phyloP scores from a whole-genome alignment of 1,140 invertebrate species.

The Hesperophylax magnus region DNA sequence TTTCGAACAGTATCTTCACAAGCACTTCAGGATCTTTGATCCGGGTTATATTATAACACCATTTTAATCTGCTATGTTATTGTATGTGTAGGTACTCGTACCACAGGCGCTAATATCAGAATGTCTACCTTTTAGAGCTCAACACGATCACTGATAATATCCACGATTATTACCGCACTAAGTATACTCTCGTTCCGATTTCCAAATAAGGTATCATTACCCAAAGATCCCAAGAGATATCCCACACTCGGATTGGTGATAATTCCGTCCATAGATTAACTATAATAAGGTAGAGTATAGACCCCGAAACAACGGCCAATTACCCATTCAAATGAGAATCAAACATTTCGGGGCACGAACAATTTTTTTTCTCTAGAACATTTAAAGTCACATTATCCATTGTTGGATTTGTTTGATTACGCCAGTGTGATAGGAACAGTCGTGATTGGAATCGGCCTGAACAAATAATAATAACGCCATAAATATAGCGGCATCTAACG shows the following conservation, averaged over 20 bases:
- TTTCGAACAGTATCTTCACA: no score
- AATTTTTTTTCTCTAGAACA: constrained; percentile 7
- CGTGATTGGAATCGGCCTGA: constrained; percentile 33
- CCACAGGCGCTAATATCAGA: no score
- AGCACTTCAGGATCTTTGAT: no score
- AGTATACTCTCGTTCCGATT: constrained; percentile 15
- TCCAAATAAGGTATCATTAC: constrained; percentile 32
- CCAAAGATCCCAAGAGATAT: constrained; percentile 17
- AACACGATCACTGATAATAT: constrained; percentile 27
- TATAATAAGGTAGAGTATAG: not conserved
- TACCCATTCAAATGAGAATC: constrained; percentile 33
- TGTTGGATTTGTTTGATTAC: constrained; percentile 32
- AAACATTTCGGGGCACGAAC: constrained; percentile 18
- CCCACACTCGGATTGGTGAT: constrained; percentile 23
- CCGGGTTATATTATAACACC: no score
- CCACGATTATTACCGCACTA: constrained; percentile 23
- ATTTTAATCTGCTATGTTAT: no score
- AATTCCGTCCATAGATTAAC: constrained; percentile 24
- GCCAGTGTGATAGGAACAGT: constrained; percentile 14
- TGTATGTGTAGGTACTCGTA: no score
- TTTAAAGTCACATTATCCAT: constrained; percentile 33
- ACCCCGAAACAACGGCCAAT: constrained; percentile 30
- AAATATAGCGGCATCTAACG: constrained; percentile 18
- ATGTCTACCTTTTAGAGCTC: not conserved
- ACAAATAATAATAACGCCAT: constrained; percentile 21